These are phyloP conservation scores for Dermatemys mawii DNA, from an alignment of 2,113 vertebrate species.

Conservation along the genomic window DNA sequence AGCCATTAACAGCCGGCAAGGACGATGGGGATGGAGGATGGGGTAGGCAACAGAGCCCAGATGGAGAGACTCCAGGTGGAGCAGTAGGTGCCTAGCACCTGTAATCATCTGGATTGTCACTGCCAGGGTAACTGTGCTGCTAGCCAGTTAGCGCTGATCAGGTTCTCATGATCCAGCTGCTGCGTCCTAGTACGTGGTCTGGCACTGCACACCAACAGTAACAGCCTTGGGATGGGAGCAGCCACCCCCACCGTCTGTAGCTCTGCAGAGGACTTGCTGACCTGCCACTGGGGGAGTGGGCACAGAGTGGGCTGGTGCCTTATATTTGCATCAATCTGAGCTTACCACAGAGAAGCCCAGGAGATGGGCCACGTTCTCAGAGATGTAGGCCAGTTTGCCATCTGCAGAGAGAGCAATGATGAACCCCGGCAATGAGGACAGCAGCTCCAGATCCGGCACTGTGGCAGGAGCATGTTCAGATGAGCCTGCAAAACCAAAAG, in stretches of 20 bases:
- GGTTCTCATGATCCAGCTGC: neutral
- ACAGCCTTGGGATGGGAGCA: neutral
- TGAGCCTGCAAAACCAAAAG: neutral
- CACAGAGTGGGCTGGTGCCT: fast-evolving
- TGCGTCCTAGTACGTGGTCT: neutral
- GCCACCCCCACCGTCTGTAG: neutral
- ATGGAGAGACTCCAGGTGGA: neutral
- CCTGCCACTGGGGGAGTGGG: fast-evolving
- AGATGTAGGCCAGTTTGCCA: slow-evolving; percentile 84
- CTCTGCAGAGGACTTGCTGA: neutral
- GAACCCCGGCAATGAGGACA: slow-evolving; percentile 84
- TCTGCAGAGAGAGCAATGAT: slow-evolving; percentile 76
- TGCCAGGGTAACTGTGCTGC: neutral
- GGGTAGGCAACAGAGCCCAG: neutral
- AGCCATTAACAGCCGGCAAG: neutral
- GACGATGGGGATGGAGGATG: neutral
- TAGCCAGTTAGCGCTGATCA: neutral
- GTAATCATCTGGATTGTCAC: neutral
- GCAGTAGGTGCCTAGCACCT: neutral
- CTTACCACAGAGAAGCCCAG: slow-evolving; percentile 86
- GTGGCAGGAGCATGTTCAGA: fast-evolving
- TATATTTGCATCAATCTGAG: neutral
- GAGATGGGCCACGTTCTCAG: slow-evolving; percentile 83
- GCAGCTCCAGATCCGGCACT: slow-evolving; percentile 56
- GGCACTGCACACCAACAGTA: neutral